Base-by-base conservation (phyloP, 2,888 invertebrate genomes). In the Apotomis betuletana region DNA sequence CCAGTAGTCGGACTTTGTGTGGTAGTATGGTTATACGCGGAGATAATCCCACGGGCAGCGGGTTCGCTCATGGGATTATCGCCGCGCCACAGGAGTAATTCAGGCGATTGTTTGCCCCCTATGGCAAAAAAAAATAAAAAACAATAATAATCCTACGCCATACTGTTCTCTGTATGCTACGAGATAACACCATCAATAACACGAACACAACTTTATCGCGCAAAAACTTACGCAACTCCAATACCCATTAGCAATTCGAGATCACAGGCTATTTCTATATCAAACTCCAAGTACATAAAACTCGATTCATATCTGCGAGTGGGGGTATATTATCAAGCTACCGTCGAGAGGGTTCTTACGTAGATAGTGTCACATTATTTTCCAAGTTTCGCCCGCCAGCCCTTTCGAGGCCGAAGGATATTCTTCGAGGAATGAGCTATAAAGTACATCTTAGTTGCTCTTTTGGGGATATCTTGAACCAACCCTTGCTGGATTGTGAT, bases 291-390 rank as follows among this genome's bases (percentile, higher is more conserved):
- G 64, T 67, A 71, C 64, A 71, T 74, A 69, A 75, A 75, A 72
- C 62, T 69, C 65, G 70, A 70, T 72, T 74, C 70, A 72, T 71
- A 72, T 76, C 74, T 76, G 73, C 70, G 74, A 74, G 73, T 68
- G 64, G 49, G 74, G 70, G 57, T 76, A 75, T 76, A 76, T 76
- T 73, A 75, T 77, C 71, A 52, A 67, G 55, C 64, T 71, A 55
- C 67, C 59, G 68, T 62, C 73, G 59, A 70, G 64, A 72, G 75
- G 74, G 74, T 64, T 68, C 67, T 62, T 62, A 62, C 72, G 54
- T 57, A 77, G 80, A 79, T 78, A 79, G 75, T 77, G 80, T 78
- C 79, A 80, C 78, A 78, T 79, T 78, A 79, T 77, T 79, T 71
- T 73, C 76, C 70, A 79, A 77, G 71, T 79, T 79, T 76, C 76